Conservation (phyloP, 1,140 invertebrate genomes). For the Anadara kagoshimensis region DNA sequence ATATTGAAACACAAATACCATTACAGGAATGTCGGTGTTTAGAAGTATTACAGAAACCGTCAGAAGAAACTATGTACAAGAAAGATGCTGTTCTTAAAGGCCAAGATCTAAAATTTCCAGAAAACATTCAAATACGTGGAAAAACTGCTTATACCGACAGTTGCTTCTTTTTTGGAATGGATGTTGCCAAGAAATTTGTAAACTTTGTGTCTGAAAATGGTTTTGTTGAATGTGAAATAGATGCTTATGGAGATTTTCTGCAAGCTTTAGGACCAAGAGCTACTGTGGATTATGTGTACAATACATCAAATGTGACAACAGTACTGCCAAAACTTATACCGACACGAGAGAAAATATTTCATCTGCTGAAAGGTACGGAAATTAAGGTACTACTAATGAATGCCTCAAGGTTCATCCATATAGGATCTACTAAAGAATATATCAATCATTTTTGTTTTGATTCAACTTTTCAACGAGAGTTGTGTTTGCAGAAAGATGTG, state of each 20-base stretch:
- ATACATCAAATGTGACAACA: conserved; percentile 62
- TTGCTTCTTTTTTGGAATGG: conserved; percentile 73
- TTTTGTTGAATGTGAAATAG: conserved; percentile 73
- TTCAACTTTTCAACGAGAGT: conserved; percentile 58
- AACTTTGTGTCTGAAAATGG: conserved; percentile 63
- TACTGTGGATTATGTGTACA: conserved; percentile 61
- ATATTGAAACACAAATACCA: conserved; percentile 40
- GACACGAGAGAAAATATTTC: conserved; percentile 65
- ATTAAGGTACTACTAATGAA: conserved; percentile 72
- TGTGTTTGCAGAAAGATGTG: conserved; percentile 61
- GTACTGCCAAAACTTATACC: conserved; percentile 47
- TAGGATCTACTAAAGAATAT: conserved; percentile 75
- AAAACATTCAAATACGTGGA: conserved; percentile 47
- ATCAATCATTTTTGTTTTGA: conserved; percentile 69
- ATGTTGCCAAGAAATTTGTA: conserved; percentile 70
- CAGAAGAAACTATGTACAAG: conserved; percentile 66
- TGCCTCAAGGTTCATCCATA: conserved; percentile 75
- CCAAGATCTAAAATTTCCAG: conserved; percentile 47
- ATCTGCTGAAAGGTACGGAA: conserved; percentile 59
- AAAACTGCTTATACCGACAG: conserved; percentile 74
- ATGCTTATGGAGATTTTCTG: conserved; percentile 76
- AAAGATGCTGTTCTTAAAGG: conserved; percentile 66
- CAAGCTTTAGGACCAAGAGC: conserved; percentile 72
- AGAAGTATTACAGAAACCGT: conserved; percentile 75
- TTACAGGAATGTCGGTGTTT: conserved; percentile 63